Evolutionary conservation across 2,797 vertebrate species (phyloP), one percentile per base, ranked within the genome.

Genomic region (Melanotaenia trifasciata): DNA sequence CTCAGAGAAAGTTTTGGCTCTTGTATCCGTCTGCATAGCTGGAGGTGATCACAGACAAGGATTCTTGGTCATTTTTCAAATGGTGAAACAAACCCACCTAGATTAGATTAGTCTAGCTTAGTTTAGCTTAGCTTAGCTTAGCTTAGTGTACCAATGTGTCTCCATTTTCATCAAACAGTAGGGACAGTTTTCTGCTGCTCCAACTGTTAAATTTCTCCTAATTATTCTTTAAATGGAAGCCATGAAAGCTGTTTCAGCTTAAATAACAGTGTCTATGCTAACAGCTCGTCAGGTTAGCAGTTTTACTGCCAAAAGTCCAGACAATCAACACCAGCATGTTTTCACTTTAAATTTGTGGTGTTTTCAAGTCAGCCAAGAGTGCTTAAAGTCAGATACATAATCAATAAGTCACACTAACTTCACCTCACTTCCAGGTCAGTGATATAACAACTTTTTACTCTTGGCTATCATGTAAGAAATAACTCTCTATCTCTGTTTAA

Each of bases 391-490:
- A 64, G 50, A 69, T 61, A 43, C 28, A 13, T 50, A 76, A 79
- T 76, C 74, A 79, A 83, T 79, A 81, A 66, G 51, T 72, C 57
- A 65, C 11, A 64, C 53, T 68, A 53, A 28, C 64, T 43, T 74
- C 57, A 70, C 59, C 60, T 77, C 64, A 60, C 72, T 66, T 56
- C 38, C 69, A 57, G 70, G 66, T 77, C 58, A 70, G 40, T 59
- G 68, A 64, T 63, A 78, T 61, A 70, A 64, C 54, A 74, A 58
- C 67, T 59, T 61, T 72, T 71, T 28, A 65, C 56, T 79, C 12
- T 70, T 62, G 22, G 74, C 47, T 45, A 76, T 76, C 84, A 70
- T 62, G 58, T 67, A 58, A 78, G 30, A 76, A 69, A 88, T 76
- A 56, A 73, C 58, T 73, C 24, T 40, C 47, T 79, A 59, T 67